These are phyloP conservation scores for Exephanes ischioxanthus DNA, from an alignment of 2,888 invertebrate species.

Conservation along the genomic window DNA sequence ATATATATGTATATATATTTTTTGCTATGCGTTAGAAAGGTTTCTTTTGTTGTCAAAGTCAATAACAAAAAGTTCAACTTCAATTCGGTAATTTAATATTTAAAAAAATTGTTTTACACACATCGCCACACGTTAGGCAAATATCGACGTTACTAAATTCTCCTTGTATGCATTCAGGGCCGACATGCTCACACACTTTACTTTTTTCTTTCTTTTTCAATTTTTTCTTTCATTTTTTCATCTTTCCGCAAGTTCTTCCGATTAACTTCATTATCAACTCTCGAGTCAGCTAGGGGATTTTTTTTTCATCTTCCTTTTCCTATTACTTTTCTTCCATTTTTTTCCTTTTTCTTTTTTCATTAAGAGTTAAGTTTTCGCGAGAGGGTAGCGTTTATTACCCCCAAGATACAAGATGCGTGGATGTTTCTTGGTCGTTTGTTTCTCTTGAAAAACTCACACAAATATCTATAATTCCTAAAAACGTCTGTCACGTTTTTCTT, in stretches of 20 bases:
- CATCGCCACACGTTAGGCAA: constrained; percentile 66
- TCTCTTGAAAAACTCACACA: constrained; percentile 34
- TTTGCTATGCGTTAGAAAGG: not conserved
- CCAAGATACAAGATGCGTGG: constrained; percentile 81
- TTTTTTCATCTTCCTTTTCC: not conserved
- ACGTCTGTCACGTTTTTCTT: not conserved
- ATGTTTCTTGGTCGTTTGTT: constrained; percentile 62
- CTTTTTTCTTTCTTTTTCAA: constrained; percentile 70
- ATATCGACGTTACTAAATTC: constrained; percentile 76
- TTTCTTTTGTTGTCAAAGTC: constrained; percentile 1
- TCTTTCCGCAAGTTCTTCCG: constrained; percentile 67
- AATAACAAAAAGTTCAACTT: constrained; percentile 8
- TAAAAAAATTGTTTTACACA: constrained; percentile 17
- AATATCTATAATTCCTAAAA: constrained; percentile 61
- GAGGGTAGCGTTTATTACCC: constrained; percentile 72
- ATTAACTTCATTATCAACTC: constrained; percentile 66
- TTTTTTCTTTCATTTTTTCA: constrained; percentile 25
- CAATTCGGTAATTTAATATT: constrained; percentile 9
- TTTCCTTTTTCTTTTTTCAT: constrained; percentile 37
- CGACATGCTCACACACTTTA: constrained; percentile 75
- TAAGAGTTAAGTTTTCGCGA: constrained; percentile 67
- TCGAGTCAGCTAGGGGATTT: constrained; percentile 66
- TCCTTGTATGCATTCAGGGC: constrained; percentile 78
- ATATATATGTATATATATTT: not conserved
- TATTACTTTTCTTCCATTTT: not conserved